Base-by-base conservation (phyloP, 2,797 vertebrate genomes). In the Molossus alvarezi region DNA sequence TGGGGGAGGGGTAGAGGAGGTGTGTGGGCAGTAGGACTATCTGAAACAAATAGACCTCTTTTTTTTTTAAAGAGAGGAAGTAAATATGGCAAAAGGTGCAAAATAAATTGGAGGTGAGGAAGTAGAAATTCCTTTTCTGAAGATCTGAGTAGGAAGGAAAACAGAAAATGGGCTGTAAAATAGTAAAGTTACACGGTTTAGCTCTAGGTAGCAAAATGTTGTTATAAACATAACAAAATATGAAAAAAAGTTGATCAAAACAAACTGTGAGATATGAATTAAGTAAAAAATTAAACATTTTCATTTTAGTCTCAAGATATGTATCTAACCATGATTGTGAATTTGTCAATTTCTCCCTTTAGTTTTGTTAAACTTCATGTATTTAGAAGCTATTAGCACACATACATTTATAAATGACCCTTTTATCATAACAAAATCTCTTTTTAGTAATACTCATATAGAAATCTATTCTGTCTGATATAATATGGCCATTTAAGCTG, bases 81-180 rank as follows among this genome's bases (percentile, higher is more conserved):
- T 62, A 45, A 77, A 89, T 57, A 64, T 57, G 27, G 64, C 51
- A 62, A 69, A 82, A 69, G 11, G 33, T 18, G 55, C 41, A 27
- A 23, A 88, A 77, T 10, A 48, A 79, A 90, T 17, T 37, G 18
- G 57, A 79, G 33, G 27, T 6, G 2, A 95, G 25, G 41, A 93
- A 71, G 48, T 27, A 57, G 62, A 87, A 76, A 96, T 57, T 25
- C 12, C 64, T 65, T 88, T 94, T 77, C 62, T 94, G 48, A 91
- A 91, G 64, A n/a, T 91, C 64, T 83, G 25, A 15, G 60, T 80
- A 53, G 25, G 83, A 81, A 93, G n/a, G n/a, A 87, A 90, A 75
- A 91, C 6, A 82, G 82, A 91, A 94, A 77, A 91, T 33, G 21
- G 67, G 13, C 21, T 69, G 1, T 69, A 41, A 69, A 60, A 75